Percentiles rank a stretch among this genome's conserved stretches.
Conservation (phyloP, 2,113 vertebrate genomes). For the Hydrolagus affinis region DNA sequence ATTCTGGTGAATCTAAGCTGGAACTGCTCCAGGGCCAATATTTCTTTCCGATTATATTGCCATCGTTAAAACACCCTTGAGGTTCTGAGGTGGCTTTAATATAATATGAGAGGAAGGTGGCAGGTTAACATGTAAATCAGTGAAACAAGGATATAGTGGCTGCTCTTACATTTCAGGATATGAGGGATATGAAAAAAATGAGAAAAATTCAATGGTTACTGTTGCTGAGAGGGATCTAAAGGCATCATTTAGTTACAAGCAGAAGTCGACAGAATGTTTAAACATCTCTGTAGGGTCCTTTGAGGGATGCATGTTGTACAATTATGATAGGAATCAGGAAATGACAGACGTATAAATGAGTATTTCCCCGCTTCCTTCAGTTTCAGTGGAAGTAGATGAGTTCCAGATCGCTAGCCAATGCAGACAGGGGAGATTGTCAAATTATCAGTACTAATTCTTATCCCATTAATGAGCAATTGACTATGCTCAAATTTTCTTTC, state of each 20-base stretch:
- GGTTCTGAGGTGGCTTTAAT: not conserved
- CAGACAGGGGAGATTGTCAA: not conserved
- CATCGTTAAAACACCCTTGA: not conserved
- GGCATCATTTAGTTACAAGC: not conserved
- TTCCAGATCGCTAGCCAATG: not conserved
- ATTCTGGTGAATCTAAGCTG: no score
- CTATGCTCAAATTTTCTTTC: no score
- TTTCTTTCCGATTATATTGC: no score
- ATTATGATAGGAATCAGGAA: not conserved
- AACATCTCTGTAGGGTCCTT: not conserved
- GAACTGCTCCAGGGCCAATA: no score
- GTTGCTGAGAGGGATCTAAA: not conserved
- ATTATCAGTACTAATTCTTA: not conserved
- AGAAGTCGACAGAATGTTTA: not conserved
- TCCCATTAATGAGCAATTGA: no score
- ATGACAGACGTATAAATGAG: slow-evolving; percentile 13
- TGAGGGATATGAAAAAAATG: slow-evolving; percentile 3
- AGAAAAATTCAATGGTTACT: not conserved
- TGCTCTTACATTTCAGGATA: not conserved
- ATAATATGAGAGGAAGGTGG: not conserved
- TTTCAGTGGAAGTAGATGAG: not conserved
- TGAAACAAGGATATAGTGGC: slow-evolving; percentile 1
- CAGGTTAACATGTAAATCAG: slow-evolving; percentile 20
- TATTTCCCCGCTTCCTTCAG: no score
- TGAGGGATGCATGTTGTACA: not conserved